Conservation (phyloP, 2,888 invertebrate genomes). For the Platynereis dumerilii region DNA sequence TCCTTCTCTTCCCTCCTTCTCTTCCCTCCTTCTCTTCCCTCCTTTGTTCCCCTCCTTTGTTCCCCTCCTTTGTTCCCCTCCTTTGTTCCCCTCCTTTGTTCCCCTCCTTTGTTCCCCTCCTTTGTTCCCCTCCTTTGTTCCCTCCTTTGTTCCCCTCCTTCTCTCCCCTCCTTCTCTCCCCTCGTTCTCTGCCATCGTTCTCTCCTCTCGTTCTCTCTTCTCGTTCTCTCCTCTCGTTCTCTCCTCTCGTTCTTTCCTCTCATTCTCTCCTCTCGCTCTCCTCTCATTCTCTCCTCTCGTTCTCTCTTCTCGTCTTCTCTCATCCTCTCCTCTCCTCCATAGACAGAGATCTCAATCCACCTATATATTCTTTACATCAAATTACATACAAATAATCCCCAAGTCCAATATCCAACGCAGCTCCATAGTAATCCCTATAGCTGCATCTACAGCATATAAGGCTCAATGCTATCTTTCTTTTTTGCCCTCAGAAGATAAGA, state of each 20-base stretch:
- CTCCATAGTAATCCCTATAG: too few species aligned
- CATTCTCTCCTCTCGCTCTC: background rate
- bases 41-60: background rate
- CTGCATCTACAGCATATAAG: too few species aligned
- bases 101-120: conserved; percentile 6
- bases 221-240: background rate
- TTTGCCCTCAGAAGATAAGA: too few species aligned
- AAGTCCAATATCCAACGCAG: too few species aligned
- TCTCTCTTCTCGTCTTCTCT: background rate
- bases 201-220: background rate
- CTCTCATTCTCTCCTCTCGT: conserved; percentile 4
- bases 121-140: background rate
- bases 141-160: background rate
- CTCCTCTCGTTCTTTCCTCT: background rate
- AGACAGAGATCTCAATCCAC: background rate
- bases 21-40: conserved; percentile 1
- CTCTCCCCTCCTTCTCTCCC: conserved; percentile 6
- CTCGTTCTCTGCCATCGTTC: too few species aligned
- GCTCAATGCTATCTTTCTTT: too few species aligned
- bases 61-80: background rate
- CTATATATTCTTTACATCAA: background rate
- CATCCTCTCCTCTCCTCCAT: background rate
- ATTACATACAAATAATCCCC: too few species aligned
- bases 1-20: conserved; percentile 1
- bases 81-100: conserved; percentile 2